Evolutionary conservation across 2,113 vertebrate species (phyloP).

Genomic region (Hippocampus guttulatus): DNA sequence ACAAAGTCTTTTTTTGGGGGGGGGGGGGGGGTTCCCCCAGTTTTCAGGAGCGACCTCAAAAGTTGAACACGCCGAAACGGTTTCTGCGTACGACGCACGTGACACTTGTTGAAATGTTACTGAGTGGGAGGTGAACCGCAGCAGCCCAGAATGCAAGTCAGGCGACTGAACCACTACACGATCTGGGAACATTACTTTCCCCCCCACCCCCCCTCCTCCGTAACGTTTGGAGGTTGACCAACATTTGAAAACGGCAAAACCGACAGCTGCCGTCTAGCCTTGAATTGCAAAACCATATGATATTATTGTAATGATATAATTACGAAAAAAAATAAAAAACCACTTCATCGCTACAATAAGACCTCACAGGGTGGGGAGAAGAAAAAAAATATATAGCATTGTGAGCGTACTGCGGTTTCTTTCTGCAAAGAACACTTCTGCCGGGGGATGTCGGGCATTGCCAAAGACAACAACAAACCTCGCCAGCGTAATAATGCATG

Average conservation of each 20-base stretch:
- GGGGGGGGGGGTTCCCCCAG: too few species aligned
- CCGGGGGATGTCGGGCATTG: constrained; percentile 31
- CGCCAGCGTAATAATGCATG: constrained; percentile 52
- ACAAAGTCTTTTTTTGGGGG: too few species aligned
- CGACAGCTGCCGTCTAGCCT: constrained; percentile 16
- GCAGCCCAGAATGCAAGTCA: neutral
- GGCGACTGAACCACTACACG: neutral
- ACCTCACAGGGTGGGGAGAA: constrained; percentile 24
- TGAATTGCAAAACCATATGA: constrained; percentile 11
- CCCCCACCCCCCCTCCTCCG: too few species aligned
- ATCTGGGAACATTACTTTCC: neutral
- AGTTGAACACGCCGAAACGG: too few species aligned
- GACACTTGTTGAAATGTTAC: too few species aligned
- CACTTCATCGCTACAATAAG: constrained; percentile 14
- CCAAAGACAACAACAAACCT: constrained; percentile 61
- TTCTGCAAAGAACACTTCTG: constrained; percentile 47
- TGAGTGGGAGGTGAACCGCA: too few species aligned
- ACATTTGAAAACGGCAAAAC: neutral
- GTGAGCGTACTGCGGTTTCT: constrained; percentile 38
- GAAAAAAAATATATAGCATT: constrained; percentile 20
- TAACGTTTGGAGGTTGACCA: neutral
- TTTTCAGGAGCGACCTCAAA: too few species aligned
- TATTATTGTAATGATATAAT: constrained; percentile 26
- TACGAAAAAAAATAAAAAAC: constrained; percentile 21
- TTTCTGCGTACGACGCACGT: too few species aligned